A percentile compares a stretch with the other conserved stretches of the same genome.
Evolutionary conservation across 1,140 invertebrate species (phyloP).

Genomic region (Oppia nitens): DNA sequence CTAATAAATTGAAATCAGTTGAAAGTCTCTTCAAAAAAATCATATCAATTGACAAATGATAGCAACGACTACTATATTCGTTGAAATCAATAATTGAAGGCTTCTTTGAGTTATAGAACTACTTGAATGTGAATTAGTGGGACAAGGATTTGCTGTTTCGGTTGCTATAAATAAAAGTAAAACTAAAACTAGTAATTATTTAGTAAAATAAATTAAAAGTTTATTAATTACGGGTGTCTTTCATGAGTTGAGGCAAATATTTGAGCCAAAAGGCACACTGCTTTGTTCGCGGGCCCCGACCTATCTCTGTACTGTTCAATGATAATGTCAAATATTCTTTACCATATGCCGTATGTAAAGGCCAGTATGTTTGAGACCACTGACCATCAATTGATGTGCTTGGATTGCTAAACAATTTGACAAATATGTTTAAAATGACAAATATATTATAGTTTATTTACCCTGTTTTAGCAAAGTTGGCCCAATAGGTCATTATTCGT

Average conservation of each 20-base stretch:
- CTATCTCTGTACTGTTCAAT: slow-evolving; percentile 56
- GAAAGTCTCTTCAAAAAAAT: too few species aligned
- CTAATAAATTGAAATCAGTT: too few species aligned
- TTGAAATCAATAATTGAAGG: not conserved
- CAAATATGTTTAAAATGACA: not conserved
- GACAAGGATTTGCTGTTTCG: not conserved
- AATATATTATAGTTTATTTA: slow-evolving; percentile 31
- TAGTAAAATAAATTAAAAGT: not conserved
- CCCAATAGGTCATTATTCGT: slow-evolving; percentile 84
- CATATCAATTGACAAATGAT: too few species aligned
- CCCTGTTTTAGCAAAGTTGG: slow-evolving; percentile 86
- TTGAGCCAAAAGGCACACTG: slow-evolving; percentile 93
- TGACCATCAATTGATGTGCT: slow-evolving; percentile 34
- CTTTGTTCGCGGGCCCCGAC: slow-evolving; percentile 63
- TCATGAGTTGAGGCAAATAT: slow-evolving; percentile 70
- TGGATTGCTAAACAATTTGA: slow-evolving; percentile 37
- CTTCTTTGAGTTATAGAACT: not conserved
- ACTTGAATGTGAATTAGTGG: not conserved
- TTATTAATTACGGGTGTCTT: slow-evolving; percentile 34
- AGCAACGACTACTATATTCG: not conserved
- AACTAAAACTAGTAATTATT: too few species aligned
- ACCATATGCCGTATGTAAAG: slow-evolving; percentile 57
- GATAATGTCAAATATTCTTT: slow-evolving; percentile 69
- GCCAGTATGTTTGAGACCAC: slow-evolving; percentile 52
- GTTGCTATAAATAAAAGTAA: too few species aligned